Base-by-base conservation (phyloP, 1,140 invertebrate genomes). In the Ctenoplectra terminalis region DNA sequence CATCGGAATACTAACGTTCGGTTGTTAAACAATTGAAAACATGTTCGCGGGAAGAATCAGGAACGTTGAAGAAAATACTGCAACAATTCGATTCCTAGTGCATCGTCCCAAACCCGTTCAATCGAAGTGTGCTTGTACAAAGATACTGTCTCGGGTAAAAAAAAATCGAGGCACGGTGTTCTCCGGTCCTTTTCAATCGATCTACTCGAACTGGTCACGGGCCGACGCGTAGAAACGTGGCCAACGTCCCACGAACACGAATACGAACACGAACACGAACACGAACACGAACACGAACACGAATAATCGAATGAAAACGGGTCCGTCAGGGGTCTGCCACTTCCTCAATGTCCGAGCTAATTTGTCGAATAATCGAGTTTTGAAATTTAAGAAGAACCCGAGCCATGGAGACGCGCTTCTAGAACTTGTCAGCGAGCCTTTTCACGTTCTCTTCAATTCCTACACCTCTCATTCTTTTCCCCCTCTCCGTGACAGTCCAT, bases 341-440 rank as follows among this genome's bases (percentile, higher is more conserved):
- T 70, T 61, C 69, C 75, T 79, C 75, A 90, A 91, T 90, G 87
- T 90, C 85, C 77, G 46, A 90, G 92, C 92, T 92, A 93, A 93
- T 93, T 92, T 90, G 72, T 67, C 74, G 66, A 84, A 89, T 89
- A 92, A 92, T 92, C 88, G 89, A 86, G 91, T 90, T 91, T 90
- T 88, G 92, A 93, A 93, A 93, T 91, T 90, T 86, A 90, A 93
- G 90, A 81, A 40, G 74, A 70, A 52, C 46, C 64, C 46, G 50
- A 69, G 56, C 61, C 73, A 60, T 63, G 54, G 70, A 34, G 78
- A 69, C 50, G 50, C 60, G 34, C 60, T 52, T 85, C 84, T 72
- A 77, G 63, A 78, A 87, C 85, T 87, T 86, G 88, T 92, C 87
- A 88, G 86, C 79, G 72, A 87, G 82, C 82, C 91, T 90, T 91